Evolutionary conservation across 2,797 vertebrate genomes (phyloP).

Genomic region (Oceanodroma leucorhoa): DNA sequence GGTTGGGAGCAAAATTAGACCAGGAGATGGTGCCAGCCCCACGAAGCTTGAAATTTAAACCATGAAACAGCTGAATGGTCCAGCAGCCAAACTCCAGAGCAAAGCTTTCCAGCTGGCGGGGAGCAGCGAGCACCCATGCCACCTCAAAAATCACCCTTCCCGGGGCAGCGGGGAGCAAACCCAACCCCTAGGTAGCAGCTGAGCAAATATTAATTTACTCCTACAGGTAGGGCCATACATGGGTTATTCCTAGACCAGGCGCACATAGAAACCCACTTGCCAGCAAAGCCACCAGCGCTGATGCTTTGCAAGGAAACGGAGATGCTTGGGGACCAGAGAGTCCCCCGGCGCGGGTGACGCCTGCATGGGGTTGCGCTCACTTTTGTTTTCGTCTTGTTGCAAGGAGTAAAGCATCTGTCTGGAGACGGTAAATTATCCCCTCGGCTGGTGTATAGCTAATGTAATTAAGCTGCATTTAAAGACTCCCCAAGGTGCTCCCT

Average conservation of each 20-base stretch:
- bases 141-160: background rate
- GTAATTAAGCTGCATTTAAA: slow-evolving; percentile 53
- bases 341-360: accelerated
- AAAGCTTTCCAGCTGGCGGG: background rate
- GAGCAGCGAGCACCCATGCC: background rate
- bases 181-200: background rate
- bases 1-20: background rate
- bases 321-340: accelerated
- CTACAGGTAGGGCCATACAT: background rate
- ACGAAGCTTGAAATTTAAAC: background rate
- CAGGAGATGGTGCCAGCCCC: background rate
- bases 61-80: background rate
- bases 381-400: background rate
- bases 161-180: background rate
- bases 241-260: background rate
- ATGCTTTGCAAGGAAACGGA: background rate
- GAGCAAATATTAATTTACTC: background rate
- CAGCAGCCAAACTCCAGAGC: background rate
- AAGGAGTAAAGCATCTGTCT: slow-evolving; percentile 20
- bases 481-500: slow-evolving; percentile 30
- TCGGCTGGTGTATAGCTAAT: slow-evolving; percentile 9
- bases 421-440: slow-evolving; percentile 42
- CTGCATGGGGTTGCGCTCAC: background rate
- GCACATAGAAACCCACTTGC: accelerated
- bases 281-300: background rate